A percentile compares a stretch with the other conserved stretches of the same genome.
Conservation (phyloP, 2,113 vertebrate species). For the Chionodraco myersi region DNA sequence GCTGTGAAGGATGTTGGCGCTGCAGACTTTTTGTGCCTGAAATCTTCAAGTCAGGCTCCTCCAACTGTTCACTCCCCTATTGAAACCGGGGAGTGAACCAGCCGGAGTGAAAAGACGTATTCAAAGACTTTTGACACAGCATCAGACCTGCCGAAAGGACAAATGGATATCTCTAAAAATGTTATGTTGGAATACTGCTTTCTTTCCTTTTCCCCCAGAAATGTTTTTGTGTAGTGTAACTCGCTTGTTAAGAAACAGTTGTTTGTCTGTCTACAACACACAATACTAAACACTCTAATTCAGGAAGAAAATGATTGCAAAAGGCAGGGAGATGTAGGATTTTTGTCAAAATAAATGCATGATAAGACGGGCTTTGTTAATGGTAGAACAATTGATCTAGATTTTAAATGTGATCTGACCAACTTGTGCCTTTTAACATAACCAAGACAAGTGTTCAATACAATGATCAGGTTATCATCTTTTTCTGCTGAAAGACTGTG, state of each 20-base stretch:
- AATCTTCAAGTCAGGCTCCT: too few species aligned
- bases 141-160: constrained; percentile 45
- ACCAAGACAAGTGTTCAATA: constrained; percentile 86
- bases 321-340: constrained; percentile 63
- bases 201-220: constrained; percentile 52
- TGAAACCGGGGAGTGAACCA: constrained; percentile 27
- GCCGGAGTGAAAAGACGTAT: constrained; percentile 30
- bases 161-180: constrained; percentile 27
- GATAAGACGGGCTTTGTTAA: constrained; percentile 74
- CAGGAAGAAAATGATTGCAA: constrained; percentile 71
- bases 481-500: constrained; percentile 84
- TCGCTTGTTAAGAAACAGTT: constrained; percentile 57
- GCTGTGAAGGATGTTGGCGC: constrained; percentile 29
- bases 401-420: constrained; percentile 87
- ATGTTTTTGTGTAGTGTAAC: constrained; percentile 64
- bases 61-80: background rate
- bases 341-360: constrained; percentile 67
- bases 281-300: constrained; percentile 70
- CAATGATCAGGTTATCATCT: constrained; percentile 82
- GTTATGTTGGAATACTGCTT: constrained; percentile 35
- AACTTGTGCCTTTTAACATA: constrained; percentile 93
- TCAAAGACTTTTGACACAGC: constrained; percentile 36
- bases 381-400: constrained; percentile 71
- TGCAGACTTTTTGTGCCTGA: constrained; percentile 29
- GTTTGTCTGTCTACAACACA: constrained; percentile 59